Conservation (phyloP, 2,888 invertebrate genomes). For the Colostygia pectinataria region DNA sequence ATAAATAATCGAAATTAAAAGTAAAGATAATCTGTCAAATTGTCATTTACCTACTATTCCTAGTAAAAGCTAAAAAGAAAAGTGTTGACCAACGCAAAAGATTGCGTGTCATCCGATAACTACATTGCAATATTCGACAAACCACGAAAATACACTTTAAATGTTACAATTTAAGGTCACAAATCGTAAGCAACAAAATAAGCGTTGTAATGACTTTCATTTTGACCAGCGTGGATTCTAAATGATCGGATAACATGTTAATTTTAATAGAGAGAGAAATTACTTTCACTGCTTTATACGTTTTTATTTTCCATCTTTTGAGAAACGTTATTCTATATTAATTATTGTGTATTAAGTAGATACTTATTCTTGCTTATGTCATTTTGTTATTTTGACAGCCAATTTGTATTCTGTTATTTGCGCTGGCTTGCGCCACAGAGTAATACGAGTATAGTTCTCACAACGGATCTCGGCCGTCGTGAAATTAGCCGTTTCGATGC, state of each 20-base stretch:
- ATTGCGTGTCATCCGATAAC: conserved; percentile 26
- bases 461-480: too few species aligned
- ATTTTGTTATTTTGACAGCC: background rate
- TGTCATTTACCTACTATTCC: conserved; percentile 2
- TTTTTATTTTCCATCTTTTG: conserved; percentile 18
- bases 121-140: conserved; percentile 22
- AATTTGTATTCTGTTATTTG: too few species aligned
- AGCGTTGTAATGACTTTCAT: conserved; percentile 44
- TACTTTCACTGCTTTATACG: conserved; percentile 56
- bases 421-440: too few species aligned
- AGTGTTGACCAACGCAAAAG: conserved; percentile 16
- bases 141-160: conserved; percentile 17
- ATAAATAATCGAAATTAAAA: too few species aligned
- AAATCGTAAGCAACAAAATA: conserved; percentile 17
- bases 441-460: too few species aligned
- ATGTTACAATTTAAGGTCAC: conserved; percentile 8
- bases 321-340: conserved; percentile 3
- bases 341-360: background rate
- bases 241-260: conserved; percentile 64
- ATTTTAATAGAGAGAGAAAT: conserved; percentile 50
- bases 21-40: background rate
- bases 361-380: background rate
- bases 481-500: too few species aligned
- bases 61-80: conserved; percentile 23
- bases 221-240: conserved; percentile 46